Base-by-base conservation (phyloP, 2,113 vertebrate species). In the Trochalopteron elliotii region DNA sequence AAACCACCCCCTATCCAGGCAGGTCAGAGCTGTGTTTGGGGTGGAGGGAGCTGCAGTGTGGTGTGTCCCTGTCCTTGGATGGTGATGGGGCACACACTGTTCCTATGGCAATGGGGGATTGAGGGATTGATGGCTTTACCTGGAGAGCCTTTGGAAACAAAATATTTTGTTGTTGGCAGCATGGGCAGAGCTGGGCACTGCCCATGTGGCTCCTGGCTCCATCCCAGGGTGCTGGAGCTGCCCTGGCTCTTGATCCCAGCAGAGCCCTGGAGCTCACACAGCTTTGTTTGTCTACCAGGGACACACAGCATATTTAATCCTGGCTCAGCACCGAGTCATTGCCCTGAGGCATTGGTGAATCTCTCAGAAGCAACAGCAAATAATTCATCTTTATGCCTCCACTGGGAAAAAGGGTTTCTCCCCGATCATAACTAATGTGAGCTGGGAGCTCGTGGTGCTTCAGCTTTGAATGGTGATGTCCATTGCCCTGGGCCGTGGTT, bases 181-280 rank as follows among this genome's bases (percentile, higher is more conserved):
- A 0, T 0, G 4, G 72, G 39, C 6, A 19, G 23, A 28, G 72
- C 33, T 0, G 1, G 3, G 40, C 2, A 2, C 23, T 24, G 6
- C 28, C 0, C 1, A 0, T 44, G 30, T 1, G 1, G 5, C 75
- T 59, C 30, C 83, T 13, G 57, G 45, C 67, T 63, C n/a, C 24
- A 11, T 69, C 37, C 72, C 72, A 12, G 13, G 10, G 33, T 37
- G 72, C 39, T 5, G 7, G 49, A 70, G 85, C 87, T 74, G 33
- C 39, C 82, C 30, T 1, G 2, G 50, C 11, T 1, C 18, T 3
- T 64, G 24, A 11, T 72, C 69, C 49, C 42, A 7, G 35, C 4
- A 0, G 35, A 50, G 53, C 2, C 2, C 30, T 28, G 72, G 23
- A 40, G 30, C 75, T 92, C 50, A 1, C 16, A 3, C 20, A 7